These are phyloP conservation scores for Channa argus DNA, from an alignment of 2,113 vertebrate species.

Conservation along the genomic window DNA sequence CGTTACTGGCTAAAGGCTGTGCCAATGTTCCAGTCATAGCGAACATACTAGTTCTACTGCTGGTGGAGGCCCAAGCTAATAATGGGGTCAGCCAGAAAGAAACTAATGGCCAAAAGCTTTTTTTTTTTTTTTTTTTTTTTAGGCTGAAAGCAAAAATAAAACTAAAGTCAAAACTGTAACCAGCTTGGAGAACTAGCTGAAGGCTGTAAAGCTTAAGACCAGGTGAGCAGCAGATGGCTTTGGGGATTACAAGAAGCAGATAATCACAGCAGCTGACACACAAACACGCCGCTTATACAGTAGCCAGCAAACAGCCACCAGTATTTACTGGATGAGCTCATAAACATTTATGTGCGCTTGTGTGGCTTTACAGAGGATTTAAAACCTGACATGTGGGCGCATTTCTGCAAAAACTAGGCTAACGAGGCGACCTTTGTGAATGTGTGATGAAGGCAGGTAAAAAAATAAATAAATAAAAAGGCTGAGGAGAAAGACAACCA, in stretches of 20 bases:
- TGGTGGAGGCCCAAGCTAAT: not conserved
- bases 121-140: not conserved
- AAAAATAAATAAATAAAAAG: not conserved
- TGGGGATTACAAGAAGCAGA: constrained; percentile 57
- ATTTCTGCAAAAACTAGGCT: not conserved
- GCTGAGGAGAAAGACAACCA: not conserved
- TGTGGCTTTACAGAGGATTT: not conserved
- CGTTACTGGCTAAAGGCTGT: not conserved
- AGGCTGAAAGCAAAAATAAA: not conserved
- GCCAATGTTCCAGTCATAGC: not conserved
- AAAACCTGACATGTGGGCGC: not conserved
- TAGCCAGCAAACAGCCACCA: not conserved
- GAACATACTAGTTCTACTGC: not conserved
- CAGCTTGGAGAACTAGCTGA: constrained; percentile 31
- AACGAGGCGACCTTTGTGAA: not conserved
- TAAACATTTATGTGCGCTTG: not conserved
- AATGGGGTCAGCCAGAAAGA: not conserved
- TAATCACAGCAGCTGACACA: constrained; percentile 5
- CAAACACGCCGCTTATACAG: not conserved
- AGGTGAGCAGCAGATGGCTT: constrained; percentile 60
- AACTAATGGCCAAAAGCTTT: not conserved
- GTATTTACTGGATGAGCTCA: too few relatives aligned
- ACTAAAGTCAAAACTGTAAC: not conserved
- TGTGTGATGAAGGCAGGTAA: not conserved
- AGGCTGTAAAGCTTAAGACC: constrained; percentile 47